Evolutionary conservation across 2,113 vertebrate genomes (phyloP), one percentile per base, ranked within the genome.

Genomic region (Xiphophorus maculatus): DNA sequence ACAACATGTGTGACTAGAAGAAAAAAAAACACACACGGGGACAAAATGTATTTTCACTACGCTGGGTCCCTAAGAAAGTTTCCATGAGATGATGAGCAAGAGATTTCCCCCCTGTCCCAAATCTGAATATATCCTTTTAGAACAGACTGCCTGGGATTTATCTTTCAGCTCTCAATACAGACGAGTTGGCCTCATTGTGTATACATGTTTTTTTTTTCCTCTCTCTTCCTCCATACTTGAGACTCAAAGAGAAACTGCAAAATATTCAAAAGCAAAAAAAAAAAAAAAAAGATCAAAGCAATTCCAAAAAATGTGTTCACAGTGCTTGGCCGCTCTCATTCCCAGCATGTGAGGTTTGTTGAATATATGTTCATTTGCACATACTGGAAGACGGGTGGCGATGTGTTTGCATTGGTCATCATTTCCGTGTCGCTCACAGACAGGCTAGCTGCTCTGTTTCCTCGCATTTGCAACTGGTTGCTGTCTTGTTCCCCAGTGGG

Each of bases 391-490:
- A 76, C 27, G 28, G 30, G 25, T 69, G 60, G 66, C 14, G 6
- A 71, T 62, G 51, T 66, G 51, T 22, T 15, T 1, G 22, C 63
- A 82, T 69, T 72, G 61, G 51, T 71, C 73, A 77, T 84, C 68
- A 1, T 82, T 75, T 79, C 32, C 0, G 27, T 32, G 64, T 58
- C 12, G 2, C 66, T 70, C 15, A 35, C 62, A 66, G 69, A 60
- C 79, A 73, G 73, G 61, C 54, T 69, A 66, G 65, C 44, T 62
- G 64, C 48, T 80, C 85, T 76, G 75, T 84, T 87, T 84, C 77
- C 74, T 80, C 74, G 81, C 77, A 74, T 69, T 78, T 64, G 74
- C 74, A 79, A 74, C 64, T 15, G 37, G 17, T 58, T 76, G 83
- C 77, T 65, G 78, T 77, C 81, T 37, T 75, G 72, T 48, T 78